Conservation (phyloP, 1,140 invertebrate species). For the Drosophila rufa region DNA sequence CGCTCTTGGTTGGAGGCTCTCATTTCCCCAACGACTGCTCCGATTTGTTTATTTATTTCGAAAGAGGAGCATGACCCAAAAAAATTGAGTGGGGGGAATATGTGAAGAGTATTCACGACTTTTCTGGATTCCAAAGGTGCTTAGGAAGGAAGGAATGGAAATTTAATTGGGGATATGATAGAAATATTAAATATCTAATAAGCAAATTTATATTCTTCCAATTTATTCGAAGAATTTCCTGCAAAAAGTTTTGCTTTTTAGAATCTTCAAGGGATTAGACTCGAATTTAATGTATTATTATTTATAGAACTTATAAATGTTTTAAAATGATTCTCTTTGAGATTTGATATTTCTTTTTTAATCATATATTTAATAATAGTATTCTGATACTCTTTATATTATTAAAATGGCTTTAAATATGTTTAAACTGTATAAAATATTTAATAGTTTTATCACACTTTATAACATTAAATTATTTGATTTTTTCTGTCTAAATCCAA, state of each 20-base stretch:
- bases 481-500: too few species aligned
- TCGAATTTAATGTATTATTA: neutral
- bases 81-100: conserved; percentile 34
- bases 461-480: too few species aligned
- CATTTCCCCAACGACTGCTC: conserved; percentile 26
- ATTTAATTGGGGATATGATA: neutral
- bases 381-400: too few species aligned
- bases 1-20: conserved; percentile 24
- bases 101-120: conserved; percentile 19
- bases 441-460: too few species aligned
- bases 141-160: neutral
- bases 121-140: conserved; percentile 23
- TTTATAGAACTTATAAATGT: too few species aligned
- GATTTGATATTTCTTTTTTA: too few species aligned
- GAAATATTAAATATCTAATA: too few species aligned
- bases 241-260: neutral
- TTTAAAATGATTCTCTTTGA: too few species aligned
- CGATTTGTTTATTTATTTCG: conserved; percentile 53
- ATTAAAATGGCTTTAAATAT: too few species aligned
- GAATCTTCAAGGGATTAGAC: neutral
- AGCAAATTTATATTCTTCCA: neutral
- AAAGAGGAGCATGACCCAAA: conserved; percentile 71
- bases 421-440: too few species aligned
- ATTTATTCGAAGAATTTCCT: neutral
- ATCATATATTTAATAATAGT: too few species aligned